phyloP scores from a whole-genome alignment of 1,140 invertebrate genomes.

The Ceratosolen fusciceps region DNA sequence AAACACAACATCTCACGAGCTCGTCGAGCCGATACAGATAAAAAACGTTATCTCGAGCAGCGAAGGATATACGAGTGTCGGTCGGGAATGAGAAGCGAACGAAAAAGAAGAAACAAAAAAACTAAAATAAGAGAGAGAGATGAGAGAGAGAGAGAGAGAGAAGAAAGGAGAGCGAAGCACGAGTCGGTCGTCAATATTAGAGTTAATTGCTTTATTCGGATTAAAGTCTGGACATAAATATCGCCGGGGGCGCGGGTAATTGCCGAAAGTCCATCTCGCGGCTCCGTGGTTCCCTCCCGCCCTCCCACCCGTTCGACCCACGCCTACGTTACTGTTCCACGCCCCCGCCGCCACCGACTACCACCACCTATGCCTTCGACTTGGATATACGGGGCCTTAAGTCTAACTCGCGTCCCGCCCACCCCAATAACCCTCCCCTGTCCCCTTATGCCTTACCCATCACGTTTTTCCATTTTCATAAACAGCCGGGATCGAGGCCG shows the following conservation, averaged over 20 bases:
- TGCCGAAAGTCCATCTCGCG: slow-evolving; percentile 43
- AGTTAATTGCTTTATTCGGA: slow-evolving; percentile 62
- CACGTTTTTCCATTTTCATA: slow-evolving; percentile 31
- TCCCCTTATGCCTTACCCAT: too few species aligned
- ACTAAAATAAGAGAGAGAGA: not conserved
- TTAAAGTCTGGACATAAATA: slow-evolving; percentile 58
- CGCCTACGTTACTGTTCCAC: too few species aligned
- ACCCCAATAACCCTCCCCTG: too few species aligned
- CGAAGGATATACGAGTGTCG: slow-evolving; percentile 4
- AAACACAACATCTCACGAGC: not conserved
- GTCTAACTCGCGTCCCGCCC: not conserved
- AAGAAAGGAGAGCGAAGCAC: not conserved
- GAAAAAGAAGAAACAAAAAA: not conserved
- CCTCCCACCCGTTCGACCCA: not conserved
- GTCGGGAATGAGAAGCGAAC: not conserved
- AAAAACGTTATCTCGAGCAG: slow-evolving; percentile 15
- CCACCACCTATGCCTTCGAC: not conserved
- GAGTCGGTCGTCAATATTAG: slow-evolving; percentile 42
- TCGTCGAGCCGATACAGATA: not conserved
- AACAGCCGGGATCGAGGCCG: slow-evolving; percentile 14
- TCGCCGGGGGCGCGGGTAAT: slow-evolving; percentile 50
- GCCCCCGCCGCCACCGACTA: not conserved
- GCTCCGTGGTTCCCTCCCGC: not conserved
- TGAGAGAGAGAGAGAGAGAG: slow-evolving; percentile 7
- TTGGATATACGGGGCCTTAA: not conserved